Evolutionary conservation across 2,888 invertebrate genomes (phyloP), one percentile per base, ranked within the genome.

Genomic region (Dyspetes luteomarginatus): DNA sequence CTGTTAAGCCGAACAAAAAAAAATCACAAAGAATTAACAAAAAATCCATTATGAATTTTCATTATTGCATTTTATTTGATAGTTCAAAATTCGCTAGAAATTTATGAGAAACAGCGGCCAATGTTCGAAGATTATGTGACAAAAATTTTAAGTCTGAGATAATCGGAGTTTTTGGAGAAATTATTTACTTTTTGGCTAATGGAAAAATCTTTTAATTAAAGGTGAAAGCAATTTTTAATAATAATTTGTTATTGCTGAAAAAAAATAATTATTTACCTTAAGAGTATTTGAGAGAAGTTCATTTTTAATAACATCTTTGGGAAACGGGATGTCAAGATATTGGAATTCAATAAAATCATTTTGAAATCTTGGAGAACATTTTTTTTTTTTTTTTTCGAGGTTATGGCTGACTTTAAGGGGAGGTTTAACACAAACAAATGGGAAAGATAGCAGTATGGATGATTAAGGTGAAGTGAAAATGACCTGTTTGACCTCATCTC

Each of bases 61-160:
- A 71, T 75, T 69, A 55, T 36, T 24, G 52, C n/a, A 55, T 55
- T 30, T 30, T 9, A 19, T 64, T 45, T 56, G 0, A 12, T 71
- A 12, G 43, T 9, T 75, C 7, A 24, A 26, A 24, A 60, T 64
- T 4, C 1, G 3, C 12, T 26, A 58, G 17, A 41, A 19, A 68
- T 17, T 75, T 17, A 15, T 22, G 7, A 24, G 0, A 15, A 12
- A 28, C 30, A 41, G 2, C 0, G 36, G 1, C 1, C 36, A 9
- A 9, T 43, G 17, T 28, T 9, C 1, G 0, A 64, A 28, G 9
- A 41, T 19, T 56, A 4, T 15, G 24, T 58, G 36, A 58, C 1
- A 9, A 26, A 12, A 22, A 43, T 79, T 12, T 60, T 26, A 2
- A 60, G 30, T 1, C 12, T 5, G n/a, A n/a, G n/a, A n/a, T n/a